Base-by-base conservation (phyloP, 2,113 vertebrate genomes). In the Lophius piscatorius region DNA sequence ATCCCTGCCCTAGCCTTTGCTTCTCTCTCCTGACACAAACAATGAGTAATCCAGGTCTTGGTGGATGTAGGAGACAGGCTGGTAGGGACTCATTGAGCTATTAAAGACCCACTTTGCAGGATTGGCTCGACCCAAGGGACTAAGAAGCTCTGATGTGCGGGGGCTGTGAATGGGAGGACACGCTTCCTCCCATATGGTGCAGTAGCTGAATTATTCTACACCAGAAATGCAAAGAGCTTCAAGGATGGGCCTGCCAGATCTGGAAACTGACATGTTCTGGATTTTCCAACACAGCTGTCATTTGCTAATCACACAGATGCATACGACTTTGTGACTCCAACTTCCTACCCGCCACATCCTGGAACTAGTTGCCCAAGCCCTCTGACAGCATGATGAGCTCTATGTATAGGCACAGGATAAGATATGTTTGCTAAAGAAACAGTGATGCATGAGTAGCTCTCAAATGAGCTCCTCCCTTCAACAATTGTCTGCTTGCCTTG, bases 51-150 rank as follows among this genome's bases (percentile, higher is more conserved):
- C 76, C 85, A 22, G 9, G 59, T 34, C 28, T 47, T 36, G 39
- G 54, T 78, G 48, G 51, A 60, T 66, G 68, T 74, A 54, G 47
- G 36, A 74, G 63, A 80, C 80, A 83, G 83, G 77, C 85, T 73
- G 77, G 62, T 71, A 48, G 54, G 41, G 74, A 46, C 63, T 81
- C 57, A 49, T 47, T 81, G 76, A 85, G 75, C 79, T 60, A 81
- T 70, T 80, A 81, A 83, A 81, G 69, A 74, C 73, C 68, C 74
- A 78, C 82, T 82, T 79, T 86, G 82, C 71, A 71, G 55, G 62
- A 88, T 75, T 81, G 76, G 70, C 63, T 80, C 34, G 14, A 69
- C 62, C 64, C 60, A 64, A 70, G 38, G 42, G 69, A 70, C 74
- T 83, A 74, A 83, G 64, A 75, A 45, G 74, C 80, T 86, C 58